Evolutionary conservation across 2,113 vertebrate species (phyloP).

Genomic region (Cyphomyrus plagiostoma): DNA sequence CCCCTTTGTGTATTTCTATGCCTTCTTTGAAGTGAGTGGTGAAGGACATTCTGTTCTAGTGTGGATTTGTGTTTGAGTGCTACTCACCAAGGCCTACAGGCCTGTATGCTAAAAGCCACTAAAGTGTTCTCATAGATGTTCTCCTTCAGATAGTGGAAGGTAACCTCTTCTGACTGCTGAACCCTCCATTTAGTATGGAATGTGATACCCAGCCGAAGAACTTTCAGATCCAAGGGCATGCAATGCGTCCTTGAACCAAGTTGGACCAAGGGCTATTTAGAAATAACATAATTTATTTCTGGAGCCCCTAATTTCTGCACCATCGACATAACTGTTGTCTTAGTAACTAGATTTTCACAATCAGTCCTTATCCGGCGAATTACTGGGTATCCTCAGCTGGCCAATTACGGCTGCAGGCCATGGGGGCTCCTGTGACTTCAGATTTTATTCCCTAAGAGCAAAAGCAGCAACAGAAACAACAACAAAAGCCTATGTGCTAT

Average conservation of each 20-base stretch:
- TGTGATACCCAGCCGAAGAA: conserved; percentile 28
- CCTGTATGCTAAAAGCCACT: not conserved
- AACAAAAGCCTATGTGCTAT: not conserved
- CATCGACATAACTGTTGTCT: not conserved
- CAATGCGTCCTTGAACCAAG: conserved; percentile 8
- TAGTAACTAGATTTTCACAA: conserved; percentile 10
- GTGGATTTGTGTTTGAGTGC: not conserved
- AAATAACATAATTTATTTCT: conserved; percentile 37
- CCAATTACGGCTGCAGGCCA: conserved; percentile 3
- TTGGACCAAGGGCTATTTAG: conserved; percentile 24
- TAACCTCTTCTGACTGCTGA: conserved; percentile 29
- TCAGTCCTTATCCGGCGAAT: conserved; percentile 7
- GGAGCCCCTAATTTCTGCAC: not conserved
- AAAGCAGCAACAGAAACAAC: not conserved
- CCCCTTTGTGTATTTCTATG: not conserved
- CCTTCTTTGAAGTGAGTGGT: not conserved
- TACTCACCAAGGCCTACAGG: conserved; percentile 2
- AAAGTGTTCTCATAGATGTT: not conserved
- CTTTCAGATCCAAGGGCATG: conserved; percentile 36
- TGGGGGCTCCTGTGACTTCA: not conserved
- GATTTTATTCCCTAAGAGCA: not conserved
- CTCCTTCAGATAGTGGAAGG: conserved; percentile 11
- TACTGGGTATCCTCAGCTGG: not conserved
- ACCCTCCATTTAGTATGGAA: conserved; percentile 23
- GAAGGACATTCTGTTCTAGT: not conserved